Percentiles rank a stretch among this genome's conserved stretches.
Conservation (phyloP, 1,140 invertebrate genomes). For the Hestina assimilis region DNA sequence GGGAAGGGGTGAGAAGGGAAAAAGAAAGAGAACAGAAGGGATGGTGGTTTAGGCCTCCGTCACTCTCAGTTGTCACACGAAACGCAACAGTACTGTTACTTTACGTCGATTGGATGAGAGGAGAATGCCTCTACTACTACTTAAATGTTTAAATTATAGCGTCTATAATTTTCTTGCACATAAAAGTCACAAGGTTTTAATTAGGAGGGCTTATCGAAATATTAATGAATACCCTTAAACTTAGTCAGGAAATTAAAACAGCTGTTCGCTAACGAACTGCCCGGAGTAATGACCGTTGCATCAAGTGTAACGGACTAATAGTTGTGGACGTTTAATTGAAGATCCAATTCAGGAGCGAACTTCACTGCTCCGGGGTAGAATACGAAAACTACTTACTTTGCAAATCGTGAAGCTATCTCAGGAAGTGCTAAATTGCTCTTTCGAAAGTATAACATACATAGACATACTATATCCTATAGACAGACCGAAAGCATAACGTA, state of each 20-base stretch:
- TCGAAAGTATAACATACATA: neutral
- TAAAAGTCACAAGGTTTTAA: neutral
- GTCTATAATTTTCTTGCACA: no score
- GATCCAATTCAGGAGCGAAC: slow-evolving; percentile 22
- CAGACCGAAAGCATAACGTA: no score
- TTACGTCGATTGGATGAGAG: no score
- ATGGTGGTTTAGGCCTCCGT: no score
- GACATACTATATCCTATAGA: no score
- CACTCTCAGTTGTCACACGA: no score
- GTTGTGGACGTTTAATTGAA: slow-evolving; percentile 28
- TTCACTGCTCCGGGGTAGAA: slow-evolving; percentile 3
- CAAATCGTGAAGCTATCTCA: slow-evolving; percentile 7
- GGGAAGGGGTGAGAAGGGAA: no score
- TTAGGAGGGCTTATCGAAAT: slow-evolving; percentile 2
- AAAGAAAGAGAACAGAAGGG: no score
- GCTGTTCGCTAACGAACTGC: slow-evolving; percentile 26
- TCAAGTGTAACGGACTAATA: slow-evolving; percentile 26
- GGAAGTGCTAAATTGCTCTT: slow-evolving; percentile 10
- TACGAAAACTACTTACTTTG: slow-evolving; percentile 30
- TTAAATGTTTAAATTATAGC: no score
- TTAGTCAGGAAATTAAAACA: slow-evolving; percentile 27
- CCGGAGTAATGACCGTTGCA: slow-evolving; percentile 25
- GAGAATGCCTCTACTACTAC: no score
- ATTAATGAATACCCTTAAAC: slow-evolving; percentile 22
- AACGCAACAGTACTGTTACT: no score